Conservation (phyloP, 2,888 invertebrate species). For the Halictus ligatus region DNA sequence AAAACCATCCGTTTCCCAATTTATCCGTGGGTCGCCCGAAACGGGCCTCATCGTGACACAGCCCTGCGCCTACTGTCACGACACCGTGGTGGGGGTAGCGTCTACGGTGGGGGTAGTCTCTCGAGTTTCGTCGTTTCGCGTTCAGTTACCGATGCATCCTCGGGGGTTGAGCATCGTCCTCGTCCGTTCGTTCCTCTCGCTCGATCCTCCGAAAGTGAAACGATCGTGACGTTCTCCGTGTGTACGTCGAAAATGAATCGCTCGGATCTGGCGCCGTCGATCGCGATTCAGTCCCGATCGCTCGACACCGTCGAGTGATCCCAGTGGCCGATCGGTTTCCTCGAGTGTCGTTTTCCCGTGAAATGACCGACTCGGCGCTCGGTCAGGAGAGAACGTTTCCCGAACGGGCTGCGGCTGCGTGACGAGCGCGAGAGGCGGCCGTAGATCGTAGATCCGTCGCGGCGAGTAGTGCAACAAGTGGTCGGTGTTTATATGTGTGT, state of each 20-base stretch:
- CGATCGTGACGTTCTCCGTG: neutral
- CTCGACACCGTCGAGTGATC: neutral
- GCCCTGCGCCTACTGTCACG: slow-evolving; percentile 25
- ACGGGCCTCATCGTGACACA: neutral
- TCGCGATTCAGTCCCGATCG: neutral
- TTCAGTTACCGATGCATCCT: slow-evolving; percentile 72
- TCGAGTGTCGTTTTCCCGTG: neutral
- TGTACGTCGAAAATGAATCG: neutral
- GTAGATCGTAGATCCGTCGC: slow-evolving; percentile 13
- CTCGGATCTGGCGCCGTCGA: neutral
- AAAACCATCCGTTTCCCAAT: neutral
- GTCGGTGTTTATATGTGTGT: slow-evolving; percentile 23
- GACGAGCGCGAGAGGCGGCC: slow-evolving; percentile 30
- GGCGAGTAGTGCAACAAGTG: slow-evolving; percentile 69
- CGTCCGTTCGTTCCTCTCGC: neutral
- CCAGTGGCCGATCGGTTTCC: neutral
- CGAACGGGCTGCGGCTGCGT: neutral
- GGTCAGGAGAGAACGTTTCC: slow-evolving; percentile 6
- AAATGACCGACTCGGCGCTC: neutral
- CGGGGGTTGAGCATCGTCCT: slow-evolving; percentile 51
- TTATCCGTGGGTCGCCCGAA: neutral
- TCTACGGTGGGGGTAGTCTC: slow-evolving; percentile 50
- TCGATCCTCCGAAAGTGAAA: slow-evolving; percentile 1
- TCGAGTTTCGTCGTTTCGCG: slow-evolving; percentile 43
- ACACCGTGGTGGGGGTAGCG: slow-evolving; percentile 21